Percentiles rank a stretch among this genome's conserved stretches.
Evolutionary conservation across 1,140 invertebrate genomes (phyloP).

Genomic region (Drosophila elegans): DNA sequence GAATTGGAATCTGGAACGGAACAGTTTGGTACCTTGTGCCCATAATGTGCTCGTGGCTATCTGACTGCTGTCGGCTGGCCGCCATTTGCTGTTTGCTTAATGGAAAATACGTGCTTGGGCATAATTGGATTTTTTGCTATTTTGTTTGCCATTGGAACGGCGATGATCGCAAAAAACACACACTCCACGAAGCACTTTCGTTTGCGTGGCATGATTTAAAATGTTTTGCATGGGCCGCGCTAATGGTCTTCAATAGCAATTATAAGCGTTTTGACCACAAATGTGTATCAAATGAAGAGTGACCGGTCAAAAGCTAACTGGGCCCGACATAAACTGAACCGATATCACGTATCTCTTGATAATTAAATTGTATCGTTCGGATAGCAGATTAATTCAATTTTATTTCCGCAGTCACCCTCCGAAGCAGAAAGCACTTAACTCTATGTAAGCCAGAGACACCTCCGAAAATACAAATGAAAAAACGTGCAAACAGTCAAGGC

Average conservation of each 20-base stretch:
- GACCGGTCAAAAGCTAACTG: conserved; percentile 24
- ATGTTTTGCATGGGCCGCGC: conserved; percentile 51
- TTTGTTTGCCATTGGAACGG: conserved; percentile 43
- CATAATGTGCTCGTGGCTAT: conserved; percentile 55
- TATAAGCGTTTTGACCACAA: conserved; percentile 23
- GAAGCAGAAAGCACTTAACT: conserved; percentile 28
- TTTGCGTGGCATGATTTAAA: conserved; percentile 51
- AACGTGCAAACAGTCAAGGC: conserved; percentile 36
- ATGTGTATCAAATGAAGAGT: conserved; percentile 27
- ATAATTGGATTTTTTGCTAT: conserved; percentile 75
- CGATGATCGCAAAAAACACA: conserved; percentile 38
- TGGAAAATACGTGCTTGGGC: conserved; percentile 74
- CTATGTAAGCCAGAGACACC: conserved; percentile 28
- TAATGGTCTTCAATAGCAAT: conserved; percentile 56
- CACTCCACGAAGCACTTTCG: conserved; percentile 25
- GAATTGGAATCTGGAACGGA: conserved; percentile 9
- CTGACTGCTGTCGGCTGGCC: conserved; percentile 39
- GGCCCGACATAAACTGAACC: conserved; percentile 4
- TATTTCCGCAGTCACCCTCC: conserved; percentile 16
- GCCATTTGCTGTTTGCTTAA: conserved; percentile 69
- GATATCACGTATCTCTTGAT: conserved; percentile 34
- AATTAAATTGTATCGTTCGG: conserved; percentile 44
- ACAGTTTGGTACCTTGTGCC: conserved; percentile 36
- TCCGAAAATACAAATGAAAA: conserved; percentile 44
- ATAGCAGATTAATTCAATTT: conserved; percentile 52